Evolutionary conservation across 64 coral and sea anemone species (phyloP), one percentile per base, ranked within the genome.

Genomic region (Astreopora myriophthalma): DNA sequence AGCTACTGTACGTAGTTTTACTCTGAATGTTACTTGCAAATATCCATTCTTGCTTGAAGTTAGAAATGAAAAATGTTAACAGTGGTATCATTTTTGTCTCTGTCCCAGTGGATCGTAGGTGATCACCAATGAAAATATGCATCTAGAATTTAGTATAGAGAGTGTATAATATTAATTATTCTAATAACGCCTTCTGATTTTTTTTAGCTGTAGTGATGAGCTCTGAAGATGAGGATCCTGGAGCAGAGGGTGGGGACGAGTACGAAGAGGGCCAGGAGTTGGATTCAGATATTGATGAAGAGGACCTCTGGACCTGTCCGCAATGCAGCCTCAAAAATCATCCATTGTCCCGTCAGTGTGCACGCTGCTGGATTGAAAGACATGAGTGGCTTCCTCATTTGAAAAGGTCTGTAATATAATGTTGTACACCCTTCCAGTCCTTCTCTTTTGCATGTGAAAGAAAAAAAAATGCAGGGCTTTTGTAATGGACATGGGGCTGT

Each of bases 231-330:
- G 94, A 95, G 22, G 94, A 95, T 65, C 88, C 88, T 19, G 89
- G 89, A 3, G 95, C 95, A 14, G 95, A 97, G 5, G 95, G 91
- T 13, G 95, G 95, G 51, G 95, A 97, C 68, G 95, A 97, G 33
- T 94, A 86, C 83, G 93, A 95, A 68, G 90, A 89, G 48, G 87
- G 88, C 25, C 66, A 79, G 77, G 93, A 75, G 8, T 89, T 80
- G 30, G 93, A 94, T 79, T 89, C 91, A 29, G 90, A 96, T 48
- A 90, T 87, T 80, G 95, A 97, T 34, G 90, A 85, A 86, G 95
- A 97, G 48, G 95, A 97, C 58, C 79, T 91, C 57, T 97, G 95
- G 95, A 61, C 86, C 17, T 94, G 92, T 31, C 20, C 72, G 6
- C 51, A 89, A 17, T 97, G 95, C 77, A 80, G 30, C 38, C 48